Evolutionary conservation across 2,113 vertebrate genomes (phyloP), one percentile per base, ranked within the genome.

Genomic region (Dromaius novaehollandiae): DNA sequence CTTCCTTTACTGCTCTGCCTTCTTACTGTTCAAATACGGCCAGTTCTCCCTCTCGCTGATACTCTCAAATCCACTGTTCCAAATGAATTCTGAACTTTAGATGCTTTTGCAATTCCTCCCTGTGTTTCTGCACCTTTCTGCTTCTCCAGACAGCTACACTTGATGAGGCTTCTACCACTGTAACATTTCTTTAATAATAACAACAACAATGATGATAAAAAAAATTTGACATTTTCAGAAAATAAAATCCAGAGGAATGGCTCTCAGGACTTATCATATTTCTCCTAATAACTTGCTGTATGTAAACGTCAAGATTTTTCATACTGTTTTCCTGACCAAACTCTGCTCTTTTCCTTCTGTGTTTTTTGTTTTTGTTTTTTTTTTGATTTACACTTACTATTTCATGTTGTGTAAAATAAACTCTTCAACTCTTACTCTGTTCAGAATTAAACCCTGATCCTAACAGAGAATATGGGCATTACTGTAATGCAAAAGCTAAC

Each of bases 401-500:
- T 46, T 34, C 36, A 7, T 5, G 8, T 12, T 48, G n/a, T 6
- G 5, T 15, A 22, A 56, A 21, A 42, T 44, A 12, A 55, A 36
- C 34, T 26, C 50, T 8, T 26, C 71, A 65, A 1, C 60, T 66
- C 22, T 36, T 28, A 1, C 51, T 48, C 13, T 26, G 7, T 40
- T 55, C 1, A 1, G 26, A 15, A 32, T 40, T 32, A 9, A 26
- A 44, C 10, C n/a, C 18, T 11, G 42, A 32, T 70, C 8, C 26
- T 14, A 17, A 18, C 18, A 6, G 26, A 32, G 34, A 20, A 66
- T 3, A 0, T 2, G 14, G 56, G 6, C 20, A 4, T 51, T 40
- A 13, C 1, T 36, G 21, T 36, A 7, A 38, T 3, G 6, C n/a
- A 9, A 11, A 25, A 3, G 5, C 20, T 9, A 5, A 17, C 24